Base-by-base conservation (phyloP, 2,888 invertebrate species). In the Lochmaea crataegi region DNA sequence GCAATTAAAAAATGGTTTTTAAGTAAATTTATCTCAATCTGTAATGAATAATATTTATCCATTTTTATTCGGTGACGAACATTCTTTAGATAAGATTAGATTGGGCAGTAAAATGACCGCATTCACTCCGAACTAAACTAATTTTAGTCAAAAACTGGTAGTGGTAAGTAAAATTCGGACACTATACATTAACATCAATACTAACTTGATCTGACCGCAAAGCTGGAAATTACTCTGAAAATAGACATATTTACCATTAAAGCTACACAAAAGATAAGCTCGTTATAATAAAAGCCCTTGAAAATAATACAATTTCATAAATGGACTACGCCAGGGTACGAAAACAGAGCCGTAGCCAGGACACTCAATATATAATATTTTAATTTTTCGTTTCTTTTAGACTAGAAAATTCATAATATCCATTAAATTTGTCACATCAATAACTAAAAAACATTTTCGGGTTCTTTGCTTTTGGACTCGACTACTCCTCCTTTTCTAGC, bases 171-270 rank as follows among this genome's bases (percentile, higher is more conserved):
- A 63, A 63, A 63, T 63, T 41, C 18, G 61, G 22, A 63, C 61
- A 63, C 42, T 16, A 53, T 53, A 16, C 61, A 42, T 41, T 41
- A 70, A 73, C 77, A 74, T 75, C 74, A 61, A 58, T 67, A 69
- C 76, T 78, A 76, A 80, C 76, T 76, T 80, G 80, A 80, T 80
- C 80, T 78, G 77, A 79, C 82, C 82, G 78, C 81, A 82, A 80
- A 82, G 80, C 77, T 80, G 74, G 77, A 80, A 82, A 81, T 78
- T 78, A 78, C 77, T 76, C 78, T 77, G 78, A 78, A 80, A 82
- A 78, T 77, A 77, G 75, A 77, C 73, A 79, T 80, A 80, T 77
- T 77, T 77, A 77, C 80, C 80, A 79, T 82, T 81, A 82, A 80
- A 73, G 75, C 75, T 73, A 71, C 75, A 77, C 75, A 77, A 77